Conservation (phyloP, 2,113 vertebrate genomes). For the Syngnathus scovelli region DNA sequence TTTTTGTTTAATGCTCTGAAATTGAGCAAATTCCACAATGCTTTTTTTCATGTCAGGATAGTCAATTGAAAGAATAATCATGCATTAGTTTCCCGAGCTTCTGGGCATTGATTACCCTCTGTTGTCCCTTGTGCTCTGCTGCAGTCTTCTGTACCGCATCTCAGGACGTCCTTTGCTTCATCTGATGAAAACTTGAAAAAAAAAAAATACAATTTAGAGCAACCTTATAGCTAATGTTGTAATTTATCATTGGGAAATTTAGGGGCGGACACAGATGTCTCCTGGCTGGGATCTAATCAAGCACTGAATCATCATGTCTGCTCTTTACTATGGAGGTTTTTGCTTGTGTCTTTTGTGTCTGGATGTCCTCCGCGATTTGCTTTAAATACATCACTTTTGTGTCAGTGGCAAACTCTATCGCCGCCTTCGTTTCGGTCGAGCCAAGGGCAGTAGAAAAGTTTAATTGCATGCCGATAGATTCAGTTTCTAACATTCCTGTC, state of each 20-base stretch:
- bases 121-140: slow-evolving; percentile 25
- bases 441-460: slow-evolving; percentile 20
- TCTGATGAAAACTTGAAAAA: slow-evolving; percentile 14
- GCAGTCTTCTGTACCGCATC: slow-evolving; percentile 26
- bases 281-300: slow-evolving; percentile 44
- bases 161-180: slow-evolving; percentile 29
- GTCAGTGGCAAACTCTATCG: slow-evolving; percentile 26
- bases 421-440: slow-evolving; percentile 3
- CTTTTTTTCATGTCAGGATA: neutral
- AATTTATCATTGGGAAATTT: slow-evolving; percentile 41
- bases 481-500: slow-evolving; percentile 28
- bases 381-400: slow-evolving; percentile 14
- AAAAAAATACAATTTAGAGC: slow-evolving; percentile 47
- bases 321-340: slow-evolving; percentile 33
- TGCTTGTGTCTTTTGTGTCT: slow-evolving; percentile 15
- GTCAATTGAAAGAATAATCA: slow-evolving; percentile 25
- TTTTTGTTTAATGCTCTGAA: neutral
- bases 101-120: slow-evolving; percentile 56
- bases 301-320: slow-evolving; percentile 34
- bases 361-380: slow-evolving; percentile 7
- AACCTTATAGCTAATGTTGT: slow-evolving; percentile 45
- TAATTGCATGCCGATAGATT: slow-evolving; percentile 37
- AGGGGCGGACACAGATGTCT: slow-evolving; percentile 24
- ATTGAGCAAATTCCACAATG: neutral
- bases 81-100: slow-evolving; percentile 42